Conservation (phyloP, 2,888 invertebrate species). For the Tenodera sinensis region DNA sequence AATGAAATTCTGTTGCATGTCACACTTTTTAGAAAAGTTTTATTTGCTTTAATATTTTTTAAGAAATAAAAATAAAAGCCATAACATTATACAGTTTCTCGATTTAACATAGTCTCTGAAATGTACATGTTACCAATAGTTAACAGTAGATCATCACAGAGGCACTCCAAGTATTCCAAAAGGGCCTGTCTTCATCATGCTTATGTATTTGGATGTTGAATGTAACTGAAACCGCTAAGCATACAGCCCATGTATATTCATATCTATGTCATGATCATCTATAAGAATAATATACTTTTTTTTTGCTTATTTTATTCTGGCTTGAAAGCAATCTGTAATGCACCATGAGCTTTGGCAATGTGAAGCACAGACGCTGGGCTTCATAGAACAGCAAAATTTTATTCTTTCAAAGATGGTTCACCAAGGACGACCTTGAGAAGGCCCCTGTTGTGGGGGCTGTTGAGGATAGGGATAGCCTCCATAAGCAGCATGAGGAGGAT, state of each 20-base stretch:
- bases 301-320: background rate
- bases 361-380: background rate
- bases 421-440: slow-evolving; percentile 35
- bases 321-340: background rate
- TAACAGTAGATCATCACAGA: background rate
- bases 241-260: background rate
- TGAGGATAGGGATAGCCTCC: slow-evolving; percentile 36
- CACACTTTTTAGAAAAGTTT: background rate
- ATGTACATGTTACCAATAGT: background rate
- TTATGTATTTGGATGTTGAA: background rate
- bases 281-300: background rate
- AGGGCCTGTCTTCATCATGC: background rate
- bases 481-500: background rate
- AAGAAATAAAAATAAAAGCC: background rate
- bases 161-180: background rate
- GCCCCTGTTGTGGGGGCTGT: slow-evolving; percentile 34
- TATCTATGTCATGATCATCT: background rate
- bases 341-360: background rate
- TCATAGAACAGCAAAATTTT: background rate
- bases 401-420: background rate
- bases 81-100: background rate
- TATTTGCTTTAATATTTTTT: background rate
- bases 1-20: too few relatives aligned
- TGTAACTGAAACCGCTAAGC: background rate
- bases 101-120: background rate